Base-by-base conservation (phyloP, 35 echinoderm and acorn worm genomes). In the Hemicentrotus pulcherrimus region DNA sequence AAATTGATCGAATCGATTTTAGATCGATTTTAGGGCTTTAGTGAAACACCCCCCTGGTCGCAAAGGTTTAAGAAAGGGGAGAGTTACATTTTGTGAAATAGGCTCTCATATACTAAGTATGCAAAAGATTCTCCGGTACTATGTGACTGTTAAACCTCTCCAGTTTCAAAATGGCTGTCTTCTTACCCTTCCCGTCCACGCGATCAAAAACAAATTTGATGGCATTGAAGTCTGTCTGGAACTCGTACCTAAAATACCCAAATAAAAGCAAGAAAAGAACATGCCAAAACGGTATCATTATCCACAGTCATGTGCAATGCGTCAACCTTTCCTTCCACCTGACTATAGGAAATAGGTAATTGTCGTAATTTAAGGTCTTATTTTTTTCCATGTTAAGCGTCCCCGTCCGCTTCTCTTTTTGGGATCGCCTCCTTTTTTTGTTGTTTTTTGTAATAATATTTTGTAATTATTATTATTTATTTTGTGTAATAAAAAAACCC, bases 131-230 rank as follows among this genome's bases (percentile, higher is more conserved):
- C 52, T 97, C 95, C 22, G 94, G 94, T 46, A 97, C 97, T 28
- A 96, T 70, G 58, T 97, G 95, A 93, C 97, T 94, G 48, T 97
- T 97, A 89, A 94, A 95, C 46, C 46, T 94, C 46, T 94, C 70
- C 22, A 48, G 94, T 48, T 89, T 91, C 85, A 97, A 95, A 9
- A 97, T 65, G 30, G 91, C 90, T 22, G 95, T 55, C 70, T 92
- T 96, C 32, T 55, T 50, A 19, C 95, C 97, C 16, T 96, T 92
- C 2, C 46, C 91, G 18, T 70, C 94, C 15, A 96, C 94, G 33
- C 94, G 46, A 31, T 96, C 94, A 32, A 97, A 91, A 60, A 94
- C 95, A 95, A 97, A 97, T 16, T 94, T 94, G 47, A 97, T 48
- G 35, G 96, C 97, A 61, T 86, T 31, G 19, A 61, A 86, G 48